Evolutionary conservation across 2,888 invertebrate genomes (phyloP).

Genomic region (Rhingia campestris): DNA sequence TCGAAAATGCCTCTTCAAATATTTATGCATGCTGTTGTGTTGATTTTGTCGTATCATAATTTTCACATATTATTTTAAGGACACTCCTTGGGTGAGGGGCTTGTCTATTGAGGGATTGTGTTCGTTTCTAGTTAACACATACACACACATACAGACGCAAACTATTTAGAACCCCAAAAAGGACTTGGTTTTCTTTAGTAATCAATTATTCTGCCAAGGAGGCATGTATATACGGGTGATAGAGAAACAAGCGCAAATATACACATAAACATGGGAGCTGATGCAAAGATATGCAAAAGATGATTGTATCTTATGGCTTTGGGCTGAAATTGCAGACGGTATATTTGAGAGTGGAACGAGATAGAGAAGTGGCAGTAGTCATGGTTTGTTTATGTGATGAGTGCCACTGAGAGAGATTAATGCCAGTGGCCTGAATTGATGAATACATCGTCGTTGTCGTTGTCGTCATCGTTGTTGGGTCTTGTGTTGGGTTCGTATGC

Average conservation of each 20-base stretch:
- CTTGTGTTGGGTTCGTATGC: neutral
- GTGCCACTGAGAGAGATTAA: constrained; percentile 59
- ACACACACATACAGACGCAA: constrained; percentile 8
- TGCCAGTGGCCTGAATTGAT: constrained; percentile 62
- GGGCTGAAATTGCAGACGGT: constrained; percentile 56
- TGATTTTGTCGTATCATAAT: constrained; percentile 62
- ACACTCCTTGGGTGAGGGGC: constrained; percentile 1
- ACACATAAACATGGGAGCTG: constrained; percentile 31
- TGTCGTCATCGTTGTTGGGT: too few species aligned
- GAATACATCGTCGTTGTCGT: constrained; percentile 38
- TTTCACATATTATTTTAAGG: constrained; percentile 45
- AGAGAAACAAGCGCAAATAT: neutral
- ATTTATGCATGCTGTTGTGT: constrained; percentile 53
- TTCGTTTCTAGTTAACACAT: constrained; percentile 42
- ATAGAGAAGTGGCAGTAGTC: constrained; percentile 17
- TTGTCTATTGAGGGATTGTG: constrained; percentile 47
- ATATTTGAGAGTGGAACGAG: constrained; percentile 8
- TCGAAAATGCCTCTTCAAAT: constrained; percentile 40
- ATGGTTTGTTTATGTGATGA: constrained; percentile 63
- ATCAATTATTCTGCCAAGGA: constrained; percentile 62
- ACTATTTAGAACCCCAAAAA: constrained; percentile 12
- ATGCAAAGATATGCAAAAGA: constrained; percentile 65
- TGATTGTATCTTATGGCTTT: constrained; percentile 57
- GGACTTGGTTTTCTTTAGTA: constrained; percentile 51
- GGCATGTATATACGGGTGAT: neutral